phyloP scores from a whole-genome alignment of 2,888 invertebrate species.

The Alviniconcha strummeri region DNA sequence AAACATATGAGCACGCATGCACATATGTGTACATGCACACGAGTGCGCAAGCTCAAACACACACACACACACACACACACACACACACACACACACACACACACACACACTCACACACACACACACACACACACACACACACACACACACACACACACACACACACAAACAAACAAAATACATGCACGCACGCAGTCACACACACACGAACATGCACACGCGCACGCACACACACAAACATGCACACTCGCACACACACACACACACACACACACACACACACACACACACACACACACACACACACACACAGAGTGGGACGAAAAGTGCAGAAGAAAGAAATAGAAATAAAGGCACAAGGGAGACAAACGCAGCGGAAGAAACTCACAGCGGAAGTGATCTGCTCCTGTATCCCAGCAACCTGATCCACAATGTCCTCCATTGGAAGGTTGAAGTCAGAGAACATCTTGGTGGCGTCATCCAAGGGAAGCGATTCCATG shows the following conservation, averaged over 20 bases:
- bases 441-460: slow-evolving; percentile 24
- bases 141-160: too few species aligned
- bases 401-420: slow-evolving; percentile 7
- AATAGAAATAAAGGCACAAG: too few species aligned
- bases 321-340: too few species aligned
- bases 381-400: slow-evolving; percentile 10
- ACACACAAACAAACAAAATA: background rate
- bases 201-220: background rate
- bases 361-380: background rate
- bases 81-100: background rate
- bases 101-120: too few species aligned
- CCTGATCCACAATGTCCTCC: slow-evolving; percentile 2
- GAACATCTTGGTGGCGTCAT: slow-evolving; percentile 17
- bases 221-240: background rate
- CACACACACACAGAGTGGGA: too few species aligned
- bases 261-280: too few species aligned
- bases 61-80: background rate
- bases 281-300: too few species aligned
- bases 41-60: background rate
- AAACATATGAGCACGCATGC: background rate
- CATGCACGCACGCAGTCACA: background rate
- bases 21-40: slow-evolving; percentile 3
- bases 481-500: slow-evolving; percentile 10
- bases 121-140: too few species aligned
- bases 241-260: background rate